These are phyloP conservation scores for Dicrostonyx torquatus DNA, from an alignment of 2,797 vertebrate genomes.

Conservation along the genomic window DNA sequence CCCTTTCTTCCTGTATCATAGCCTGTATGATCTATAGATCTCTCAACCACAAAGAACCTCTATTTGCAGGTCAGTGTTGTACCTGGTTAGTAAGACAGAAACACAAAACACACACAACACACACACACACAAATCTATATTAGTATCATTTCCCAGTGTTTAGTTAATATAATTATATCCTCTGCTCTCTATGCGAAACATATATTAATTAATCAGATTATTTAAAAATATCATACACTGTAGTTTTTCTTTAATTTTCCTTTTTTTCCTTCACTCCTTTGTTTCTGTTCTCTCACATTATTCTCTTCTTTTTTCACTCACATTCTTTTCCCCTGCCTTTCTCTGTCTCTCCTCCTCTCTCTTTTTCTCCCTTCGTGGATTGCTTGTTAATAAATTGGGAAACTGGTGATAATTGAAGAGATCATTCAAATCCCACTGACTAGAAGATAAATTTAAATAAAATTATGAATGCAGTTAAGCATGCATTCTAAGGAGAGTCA, in stretches of 20 bases:
- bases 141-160: not conserved
- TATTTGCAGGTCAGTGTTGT: not conserved
- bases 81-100: not conserved
- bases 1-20: not conserved
- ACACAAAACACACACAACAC: not conserved
- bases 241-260: not conserved
- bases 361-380: not conserved
- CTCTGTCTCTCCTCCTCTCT: accelerated
- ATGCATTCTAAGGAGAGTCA: not conserved
- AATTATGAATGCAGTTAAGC: not conserved
- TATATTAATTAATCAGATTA: not conserved
- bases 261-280: not conserved
- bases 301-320: too few species aligned
- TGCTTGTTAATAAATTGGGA: not conserved
- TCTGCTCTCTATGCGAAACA: not conserved
- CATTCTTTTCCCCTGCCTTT: accelerated
- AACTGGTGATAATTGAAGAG: not conserved
- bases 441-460: not conserved
- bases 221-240: not conserved
- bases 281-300: not conserved
- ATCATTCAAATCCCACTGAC: not conserved
- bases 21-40: not conserved
- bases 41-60: not conserved
- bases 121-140: not conserved
- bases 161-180: not conserved